Evolutionary conservation across 2,797 vertebrate genomes (phyloP).

Genomic region (Enteromius unitaeniatus): DNA sequence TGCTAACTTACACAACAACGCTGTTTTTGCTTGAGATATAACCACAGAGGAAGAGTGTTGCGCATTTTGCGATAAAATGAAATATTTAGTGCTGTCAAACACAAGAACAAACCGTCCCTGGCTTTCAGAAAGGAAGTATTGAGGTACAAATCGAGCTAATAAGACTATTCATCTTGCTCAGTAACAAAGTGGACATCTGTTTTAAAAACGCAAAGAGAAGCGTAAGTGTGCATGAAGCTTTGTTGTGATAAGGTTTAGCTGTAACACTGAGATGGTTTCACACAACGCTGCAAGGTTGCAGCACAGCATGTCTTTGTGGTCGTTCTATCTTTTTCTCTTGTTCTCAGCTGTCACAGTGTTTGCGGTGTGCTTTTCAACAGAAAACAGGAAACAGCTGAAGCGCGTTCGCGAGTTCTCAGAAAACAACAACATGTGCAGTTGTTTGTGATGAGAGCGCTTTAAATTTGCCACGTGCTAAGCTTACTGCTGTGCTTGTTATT

Average conservation of each 20-base stretch:
- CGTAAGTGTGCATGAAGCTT: background rate
- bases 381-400: slow-evolving; percentile 72
- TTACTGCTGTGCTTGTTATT: background rate
- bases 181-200: background rate
- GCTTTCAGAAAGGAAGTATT: background rate
- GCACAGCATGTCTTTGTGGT: slow-evolving; percentile 29
- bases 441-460: slow-evolving; percentile 53
- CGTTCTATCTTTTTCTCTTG: slow-evolving; percentile 24
- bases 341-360: slow-evolving; percentile 41
- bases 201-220: background rate
- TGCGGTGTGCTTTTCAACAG: slow-evolving; percentile 61
- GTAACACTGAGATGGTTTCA: background rate
- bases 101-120: background rate
- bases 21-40: background rate
- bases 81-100: slow-evolving; percentile 12
- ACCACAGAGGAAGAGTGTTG: slow-evolving; percentile 20
- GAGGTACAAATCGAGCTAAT: background rate
- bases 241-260: background rate
- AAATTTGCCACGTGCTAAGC: slow-evolving; percentile 56
- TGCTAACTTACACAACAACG: slow-evolving; percentile 8
- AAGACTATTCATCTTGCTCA: background rate
- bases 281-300: slow-evolving; percentile 2
- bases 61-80: background rate
- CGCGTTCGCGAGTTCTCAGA: slow-evolving; percentile 59
- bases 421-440: slow-evolving; percentile 49